Percentiles rank a stretch among this genome's conserved stretches.
These are phyloP conservation scores for Allochrocebus solatus DNA, from an alignment of 2,797 vertebrate species.

Conservation along the genomic window DNA sequence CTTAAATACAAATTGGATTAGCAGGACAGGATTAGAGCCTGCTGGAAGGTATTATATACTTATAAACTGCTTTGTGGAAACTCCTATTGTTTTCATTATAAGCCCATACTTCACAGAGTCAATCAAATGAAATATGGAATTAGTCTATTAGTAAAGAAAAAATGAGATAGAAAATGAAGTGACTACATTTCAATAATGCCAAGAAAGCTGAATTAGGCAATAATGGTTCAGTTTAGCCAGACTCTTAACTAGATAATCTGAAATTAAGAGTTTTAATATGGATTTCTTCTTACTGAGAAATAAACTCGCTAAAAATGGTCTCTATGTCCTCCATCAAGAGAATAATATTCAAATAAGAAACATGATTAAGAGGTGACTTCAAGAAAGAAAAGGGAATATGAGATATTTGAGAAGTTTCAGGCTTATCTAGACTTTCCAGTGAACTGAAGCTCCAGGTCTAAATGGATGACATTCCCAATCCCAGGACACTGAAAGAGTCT, in stretches of 20 bases:
- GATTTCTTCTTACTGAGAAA: conserved; percentile 25
- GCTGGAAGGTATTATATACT: conserved; percentile 34
- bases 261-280: conserved; percentile 6
- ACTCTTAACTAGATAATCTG: conserved; percentile 4
- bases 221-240: conserved; percentile 10
- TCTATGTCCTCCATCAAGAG: neutral
- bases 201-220: conserved; percentile 5
- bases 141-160: conserved; percentile 23
- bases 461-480: neutral
- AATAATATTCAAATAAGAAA: neutral
- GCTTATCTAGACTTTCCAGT: neutral
- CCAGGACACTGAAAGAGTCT: neutral
- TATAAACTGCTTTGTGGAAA: conserved; percentile 31
- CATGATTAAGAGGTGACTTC: neutral
- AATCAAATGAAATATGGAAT: neutral
- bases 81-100: conserved; percentile 38
- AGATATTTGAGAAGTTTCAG: neutral
- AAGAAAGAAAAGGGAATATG: neutral
- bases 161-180: conserved; percentile 28
- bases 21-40: conserved; percentile 40
- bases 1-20: conserved; percentile 67
- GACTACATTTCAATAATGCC: conserved; percentile 16
- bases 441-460: neutral
- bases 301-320: neutral
- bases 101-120: neutral